Conservation (phyloP, 2,113 vertebrate genomes). For the Xiphophorus couchianus region DNA sequence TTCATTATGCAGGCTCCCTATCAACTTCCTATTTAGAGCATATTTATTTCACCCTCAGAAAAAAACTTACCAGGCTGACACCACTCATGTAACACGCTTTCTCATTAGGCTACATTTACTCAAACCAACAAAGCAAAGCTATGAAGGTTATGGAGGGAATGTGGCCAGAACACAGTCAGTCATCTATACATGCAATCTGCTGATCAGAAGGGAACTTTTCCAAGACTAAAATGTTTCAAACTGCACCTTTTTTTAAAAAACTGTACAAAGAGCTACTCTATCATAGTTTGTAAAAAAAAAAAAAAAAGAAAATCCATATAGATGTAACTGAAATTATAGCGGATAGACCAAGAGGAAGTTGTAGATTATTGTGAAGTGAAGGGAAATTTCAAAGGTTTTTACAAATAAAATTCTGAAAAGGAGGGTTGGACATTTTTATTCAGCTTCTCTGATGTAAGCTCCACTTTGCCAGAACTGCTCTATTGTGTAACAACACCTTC, state of each 20-base stretch:
- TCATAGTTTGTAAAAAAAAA: no score
- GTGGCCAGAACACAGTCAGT: slow-evolving; percentile 24
- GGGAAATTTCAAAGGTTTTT: background rate
- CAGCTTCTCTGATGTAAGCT: no score
- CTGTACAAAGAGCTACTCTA: background rate
- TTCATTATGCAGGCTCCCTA: slow-evolving; percentile 25
- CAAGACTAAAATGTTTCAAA: slow-evolving; percentile 7
- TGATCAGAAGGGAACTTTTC: slow-evolving; percentile 16
- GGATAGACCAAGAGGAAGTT: background rate
- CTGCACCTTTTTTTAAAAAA: background rate
- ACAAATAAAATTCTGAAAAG: no score
- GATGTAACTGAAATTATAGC: background rate
- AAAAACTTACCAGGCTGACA: slow-evolving; percentile 34
- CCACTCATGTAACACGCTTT: slow-evolving; percentile 24
- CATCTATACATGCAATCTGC: slow-evolving; percentile 1
- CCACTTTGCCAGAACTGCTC: no score
- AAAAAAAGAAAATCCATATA: background rate
- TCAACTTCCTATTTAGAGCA: slow-evolving; percentile 40
- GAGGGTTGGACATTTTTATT: no score
- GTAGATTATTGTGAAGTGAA: background rate
- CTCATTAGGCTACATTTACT: slow-evolving; percentile 58
- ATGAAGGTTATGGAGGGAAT: slow-evolving; percentile 54
- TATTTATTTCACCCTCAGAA: slow-evolving; percentile 58
- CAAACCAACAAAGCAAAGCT: slow-evolving; percentile 49
- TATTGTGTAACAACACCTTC: no score